Conservation (phyloP, 2,797 vertebrate species). For the Argya squamiceps region DNA sequence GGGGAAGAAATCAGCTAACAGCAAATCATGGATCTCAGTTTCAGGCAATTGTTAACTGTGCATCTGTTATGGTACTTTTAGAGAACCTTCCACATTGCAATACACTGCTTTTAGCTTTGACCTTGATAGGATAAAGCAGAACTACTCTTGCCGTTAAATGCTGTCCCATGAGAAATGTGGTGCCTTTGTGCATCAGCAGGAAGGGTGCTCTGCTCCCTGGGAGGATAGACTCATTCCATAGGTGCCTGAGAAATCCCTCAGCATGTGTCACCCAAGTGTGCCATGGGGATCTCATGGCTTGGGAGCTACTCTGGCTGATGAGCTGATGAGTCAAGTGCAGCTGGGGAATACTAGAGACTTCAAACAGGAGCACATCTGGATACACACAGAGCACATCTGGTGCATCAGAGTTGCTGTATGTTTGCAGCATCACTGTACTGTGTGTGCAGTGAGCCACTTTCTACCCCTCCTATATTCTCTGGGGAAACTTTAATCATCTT, state of each 20-base stretch:
- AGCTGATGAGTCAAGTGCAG: background rate
- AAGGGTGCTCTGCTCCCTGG: background rate
- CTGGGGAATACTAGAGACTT: background rate
- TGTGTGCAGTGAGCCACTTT: background rate
- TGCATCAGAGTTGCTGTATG: background rate
- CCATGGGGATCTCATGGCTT: background rate
- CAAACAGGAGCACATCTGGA: slow-evolving; percentile 11
- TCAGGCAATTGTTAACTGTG: background rate
- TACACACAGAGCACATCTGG: background rate
- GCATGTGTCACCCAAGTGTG: background rate
- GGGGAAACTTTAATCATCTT: background rate
- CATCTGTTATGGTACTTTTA: background rate
- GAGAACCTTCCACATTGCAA: background rate
- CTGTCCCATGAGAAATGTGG: background rate
- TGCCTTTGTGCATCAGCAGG: background rate
- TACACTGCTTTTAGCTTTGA: background rate
- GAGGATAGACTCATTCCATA: background rate
- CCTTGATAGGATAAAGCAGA: background rate
- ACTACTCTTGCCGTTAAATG: background rate
- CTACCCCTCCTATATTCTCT: background rate
- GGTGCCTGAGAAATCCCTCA: background rate
- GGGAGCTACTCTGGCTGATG: background rate
- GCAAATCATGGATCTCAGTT: background rate
- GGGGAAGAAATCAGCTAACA: background rate
- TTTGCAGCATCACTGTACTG: background rate